phyloP scores from a whole-genome alignment of 37 sponge, comb jelly and placozoan species.

The Ephydatia muelleri region DNA sequence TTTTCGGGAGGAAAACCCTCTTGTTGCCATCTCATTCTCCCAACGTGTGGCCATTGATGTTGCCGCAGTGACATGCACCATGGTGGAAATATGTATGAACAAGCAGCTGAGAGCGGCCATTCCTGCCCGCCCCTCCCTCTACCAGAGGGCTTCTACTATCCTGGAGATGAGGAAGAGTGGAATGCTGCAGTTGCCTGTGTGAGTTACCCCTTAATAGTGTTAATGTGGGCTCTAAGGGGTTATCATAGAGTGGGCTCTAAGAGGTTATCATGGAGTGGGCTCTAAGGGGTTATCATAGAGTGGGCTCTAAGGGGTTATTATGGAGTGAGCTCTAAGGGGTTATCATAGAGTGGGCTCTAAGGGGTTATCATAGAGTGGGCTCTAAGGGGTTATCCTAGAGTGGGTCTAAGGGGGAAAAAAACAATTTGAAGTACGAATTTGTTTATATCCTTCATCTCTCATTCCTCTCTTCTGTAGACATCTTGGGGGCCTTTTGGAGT shows the following conservation, averaged over 20 bases:
- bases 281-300: too few species aligned
- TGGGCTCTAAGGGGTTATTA: too few species aligned
- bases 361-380: not conserved
- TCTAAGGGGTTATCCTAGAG: not conserved
- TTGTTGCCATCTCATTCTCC: conserved; percentile 47
- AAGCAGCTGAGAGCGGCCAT: conserved; percentile 61
- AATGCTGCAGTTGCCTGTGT: conserved; percentile 48
- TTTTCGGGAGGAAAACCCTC: conserved; percentile 18
- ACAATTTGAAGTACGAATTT: too few species aligned
- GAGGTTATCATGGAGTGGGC: too few species aligned
- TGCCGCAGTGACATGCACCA: conserved; percentile 29
- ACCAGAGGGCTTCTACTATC: conserved; percentile 39
- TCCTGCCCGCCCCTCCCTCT: conserved; percentile 23
- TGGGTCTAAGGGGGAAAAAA: not conserved
- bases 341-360: not conserved
- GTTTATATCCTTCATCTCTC: not conserved
- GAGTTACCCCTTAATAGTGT: conserved; percentile 11
- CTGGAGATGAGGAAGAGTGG: conserved; percentile 27
- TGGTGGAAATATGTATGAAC: conserved; percentile 60
- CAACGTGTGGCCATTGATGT: conserved; percentile 61
- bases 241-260: too few species aligned
- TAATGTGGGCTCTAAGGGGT: too few species aligned
- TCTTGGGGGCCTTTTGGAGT: conserved; percentile 47
- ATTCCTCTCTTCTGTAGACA: conserved; percentile 33
- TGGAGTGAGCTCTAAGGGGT: not conserved